These are phyloP conservation scores for Eulemur rubriventer DNA, from an alignment of 2,797 vertebrate genomes.

Conservation along the genomic window DNA sequence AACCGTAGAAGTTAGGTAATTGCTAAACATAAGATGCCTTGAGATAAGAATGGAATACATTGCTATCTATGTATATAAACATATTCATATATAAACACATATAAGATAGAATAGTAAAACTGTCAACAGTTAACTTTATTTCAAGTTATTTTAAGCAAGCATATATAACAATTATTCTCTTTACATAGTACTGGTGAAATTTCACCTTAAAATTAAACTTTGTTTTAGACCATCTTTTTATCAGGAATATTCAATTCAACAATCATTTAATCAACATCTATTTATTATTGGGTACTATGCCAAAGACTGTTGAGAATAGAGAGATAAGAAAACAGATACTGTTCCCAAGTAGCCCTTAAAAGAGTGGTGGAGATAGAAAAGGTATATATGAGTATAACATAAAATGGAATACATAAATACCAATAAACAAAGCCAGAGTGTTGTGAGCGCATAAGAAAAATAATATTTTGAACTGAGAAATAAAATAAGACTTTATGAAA, in stretches of 20 bases:
- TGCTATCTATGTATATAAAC: background rate
- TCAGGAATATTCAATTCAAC: background rate
- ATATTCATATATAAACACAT: background rate
- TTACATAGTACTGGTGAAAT: background rate
- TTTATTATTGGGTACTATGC: background rate
- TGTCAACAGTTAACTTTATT: background rate
- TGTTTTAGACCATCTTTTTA: background rate
- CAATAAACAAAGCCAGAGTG: background rate
- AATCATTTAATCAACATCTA: background rate
- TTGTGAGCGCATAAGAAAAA: background rate
- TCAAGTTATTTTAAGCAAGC: background rate
- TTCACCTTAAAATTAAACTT: background rate
- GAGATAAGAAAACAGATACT: background rate
- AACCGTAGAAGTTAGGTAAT: conserved; percentile 18
- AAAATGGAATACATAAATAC: background rate
- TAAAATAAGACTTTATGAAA: background rate
- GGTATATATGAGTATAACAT: background rate
- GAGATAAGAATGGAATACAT: background rate
- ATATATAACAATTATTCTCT: background rate
- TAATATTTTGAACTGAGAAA: background rate
- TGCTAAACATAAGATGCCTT: conserved; percentile 17
- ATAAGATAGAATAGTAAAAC: background rate
- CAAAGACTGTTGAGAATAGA: background rate
- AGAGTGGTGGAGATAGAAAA: background rate
- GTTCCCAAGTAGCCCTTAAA: background rate